A percentile compares a stretch with the other conserved stretches of the same genome.
These are phyloP conservation scores for Rhopalosiphum nymphaeae DNA, from an alignment of 2,888 invertebrate genomes.

Conservation along the genomic window DNA sequence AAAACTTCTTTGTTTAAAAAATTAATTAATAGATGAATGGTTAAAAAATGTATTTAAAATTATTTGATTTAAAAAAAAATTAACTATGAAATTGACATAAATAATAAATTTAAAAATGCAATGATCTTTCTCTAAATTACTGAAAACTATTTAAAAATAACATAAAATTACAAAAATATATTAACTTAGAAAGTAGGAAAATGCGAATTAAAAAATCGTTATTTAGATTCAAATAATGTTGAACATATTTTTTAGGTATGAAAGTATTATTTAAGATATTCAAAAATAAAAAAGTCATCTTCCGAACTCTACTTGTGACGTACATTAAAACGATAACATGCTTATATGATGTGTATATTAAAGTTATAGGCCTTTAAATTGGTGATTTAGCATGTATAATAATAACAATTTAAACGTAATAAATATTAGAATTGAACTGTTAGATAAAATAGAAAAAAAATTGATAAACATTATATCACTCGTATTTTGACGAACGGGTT, in stretches of 20 bases:
- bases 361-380: background rate
- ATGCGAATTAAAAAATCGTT: background rate
- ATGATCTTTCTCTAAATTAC: background rate
- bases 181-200: background rate
- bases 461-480: background rate
- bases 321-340: background rate
- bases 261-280: background rate
- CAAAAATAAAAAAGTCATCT: background rate
- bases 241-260: background rate
- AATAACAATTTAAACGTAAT: background rate
- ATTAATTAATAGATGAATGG: background rate
- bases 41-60: background rate
- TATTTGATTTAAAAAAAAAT: background rate
- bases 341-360: background rate
- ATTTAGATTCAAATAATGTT: background rate
- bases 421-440: background rate
- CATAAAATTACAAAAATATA: background rate
- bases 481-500: constrained; percentile 6
- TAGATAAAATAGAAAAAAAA: background rate
- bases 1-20: background rate
- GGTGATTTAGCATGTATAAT: background rate
- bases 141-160: background rate
- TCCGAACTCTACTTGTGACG: background rate
- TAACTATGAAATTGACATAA: background rate
- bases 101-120: background rate